phyloP scores from a whole-genome alignment of 2,797 vertebrate genomes.

The Falco columbarius region DNA sequence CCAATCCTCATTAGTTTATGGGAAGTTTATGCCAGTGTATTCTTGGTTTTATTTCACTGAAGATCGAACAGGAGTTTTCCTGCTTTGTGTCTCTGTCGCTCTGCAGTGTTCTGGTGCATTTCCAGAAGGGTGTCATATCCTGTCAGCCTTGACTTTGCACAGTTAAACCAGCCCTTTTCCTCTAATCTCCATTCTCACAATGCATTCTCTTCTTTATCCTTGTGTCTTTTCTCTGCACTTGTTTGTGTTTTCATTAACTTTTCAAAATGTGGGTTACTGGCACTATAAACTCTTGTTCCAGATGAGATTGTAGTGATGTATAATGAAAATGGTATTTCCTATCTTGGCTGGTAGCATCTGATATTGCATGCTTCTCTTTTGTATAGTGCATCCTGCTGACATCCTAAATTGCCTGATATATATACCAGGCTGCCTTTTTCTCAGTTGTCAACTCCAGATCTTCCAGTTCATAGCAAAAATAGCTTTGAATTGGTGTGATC shows the following conservation, averaged over 20 bases:
- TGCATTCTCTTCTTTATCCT: not conserved
- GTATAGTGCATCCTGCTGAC: not conserved
- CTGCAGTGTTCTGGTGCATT: not conserved
- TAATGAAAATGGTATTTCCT: not conserved
- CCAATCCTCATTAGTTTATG: not conserved
- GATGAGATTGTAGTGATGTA: not conserved
- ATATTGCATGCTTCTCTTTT: not conserved
- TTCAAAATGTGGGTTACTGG: not conserved
- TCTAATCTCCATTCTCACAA: not conserved
- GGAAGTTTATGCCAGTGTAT: not conserved
- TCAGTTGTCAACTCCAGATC: not conserved
- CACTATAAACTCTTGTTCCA: not conserved
- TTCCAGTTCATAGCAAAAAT: not conserved
- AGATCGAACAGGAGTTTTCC: not conserved
- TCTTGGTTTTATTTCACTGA: not conserved
- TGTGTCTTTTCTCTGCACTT: not conserved
- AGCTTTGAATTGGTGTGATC: slow-evolving; percentile 15
- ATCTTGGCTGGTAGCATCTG: not conserved
- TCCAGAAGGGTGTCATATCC: not conserved
- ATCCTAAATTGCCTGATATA: not conserved
- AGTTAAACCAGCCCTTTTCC: not conserved
- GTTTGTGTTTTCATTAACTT: not conserved
- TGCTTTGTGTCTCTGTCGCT: not conserved
- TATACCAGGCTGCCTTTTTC: not conserved
- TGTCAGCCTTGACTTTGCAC: not conserved